Evolutionary conservation across 2,888 invertebrate genomes (phyloP).

Genomic region (Protophormia terraenovae): DNA sequence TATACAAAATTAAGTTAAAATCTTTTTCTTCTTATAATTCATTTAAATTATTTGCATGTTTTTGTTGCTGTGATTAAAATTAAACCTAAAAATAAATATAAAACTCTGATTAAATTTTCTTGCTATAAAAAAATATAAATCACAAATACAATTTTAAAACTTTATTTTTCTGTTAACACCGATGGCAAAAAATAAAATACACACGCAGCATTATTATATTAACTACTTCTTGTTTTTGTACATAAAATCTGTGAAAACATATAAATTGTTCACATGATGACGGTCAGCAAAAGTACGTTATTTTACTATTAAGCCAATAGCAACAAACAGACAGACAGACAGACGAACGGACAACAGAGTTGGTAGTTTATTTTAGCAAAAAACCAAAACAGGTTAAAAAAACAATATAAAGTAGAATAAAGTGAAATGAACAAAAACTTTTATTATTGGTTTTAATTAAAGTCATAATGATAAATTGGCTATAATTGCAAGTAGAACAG

Average conservation of each 20-base stretch:
- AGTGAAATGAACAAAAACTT: background rate
- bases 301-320: background rate
- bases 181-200: background rate
- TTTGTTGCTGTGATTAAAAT: background rate
- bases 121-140: background rate
- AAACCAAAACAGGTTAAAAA: background rate
- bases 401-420: conserved; percentile 5
- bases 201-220: background rate
- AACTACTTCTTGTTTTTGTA: background rate
- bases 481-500: conserved; percentile 12
- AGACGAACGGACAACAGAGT: background rate
- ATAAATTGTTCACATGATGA: conserved; percentile 7
- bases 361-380: background rate
- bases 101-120: background rate
- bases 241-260: conserved; percentile 11
- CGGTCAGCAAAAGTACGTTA: background rate
- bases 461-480: conserved; percentile 47
- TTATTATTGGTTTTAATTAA: conserved; percentile 33
- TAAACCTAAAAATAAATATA: background rate
- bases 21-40: too few relatives aligned
- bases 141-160: background rate
- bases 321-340: too few relatives aligned
- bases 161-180: background rate
- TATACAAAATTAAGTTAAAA: too few relatives aligned
- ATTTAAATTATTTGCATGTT: background rate